phyloP scores from a whole-genome alignment of 1,140 invertebrate species.

The Theocolax elegans region DNA sequence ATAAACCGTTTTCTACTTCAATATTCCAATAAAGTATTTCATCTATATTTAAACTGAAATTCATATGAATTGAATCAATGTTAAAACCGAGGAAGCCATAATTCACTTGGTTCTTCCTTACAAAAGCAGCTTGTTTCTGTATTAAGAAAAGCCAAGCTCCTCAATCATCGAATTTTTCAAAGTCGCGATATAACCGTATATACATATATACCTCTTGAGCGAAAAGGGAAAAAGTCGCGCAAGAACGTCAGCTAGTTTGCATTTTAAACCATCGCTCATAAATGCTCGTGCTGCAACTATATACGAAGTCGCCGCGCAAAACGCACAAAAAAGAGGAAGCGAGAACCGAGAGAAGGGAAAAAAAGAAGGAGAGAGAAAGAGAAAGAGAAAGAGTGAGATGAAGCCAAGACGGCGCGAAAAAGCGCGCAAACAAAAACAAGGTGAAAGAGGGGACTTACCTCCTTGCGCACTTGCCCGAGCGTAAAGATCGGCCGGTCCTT shows the following conservation, averaged over 20 bases:
- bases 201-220: background rate
- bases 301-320: background rate
- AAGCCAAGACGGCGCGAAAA: background rate
- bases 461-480: background rate
- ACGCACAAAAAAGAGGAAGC: background rate
- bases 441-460: background rate
- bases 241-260: conserved; percentile 27
- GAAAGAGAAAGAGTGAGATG: background rate
- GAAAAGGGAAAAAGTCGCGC: conserved; percentile 4
- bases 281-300: background rate
- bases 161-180: conserved; percentile 36
- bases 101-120: background rate
- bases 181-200: background rate
- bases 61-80: too few species aligned
- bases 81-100: too few species aligned
- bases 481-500: conserved; percentile 13
- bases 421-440: conserved; percentile 18
- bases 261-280: conserved; percentile 21
- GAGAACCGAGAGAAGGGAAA: background rate
- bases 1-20: too few species aligned
- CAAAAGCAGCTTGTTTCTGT: background rate
- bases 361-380: background rate
- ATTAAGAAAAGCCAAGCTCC: conserved; percentile 17
- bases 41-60: too few species aligned
- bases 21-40: too few species aligned